These are phyloP conservation scores for Ylistrum balloti DNA, from an alignment of 1,140 invertebrate genomes.

Conservation along the genomic window DNA sequence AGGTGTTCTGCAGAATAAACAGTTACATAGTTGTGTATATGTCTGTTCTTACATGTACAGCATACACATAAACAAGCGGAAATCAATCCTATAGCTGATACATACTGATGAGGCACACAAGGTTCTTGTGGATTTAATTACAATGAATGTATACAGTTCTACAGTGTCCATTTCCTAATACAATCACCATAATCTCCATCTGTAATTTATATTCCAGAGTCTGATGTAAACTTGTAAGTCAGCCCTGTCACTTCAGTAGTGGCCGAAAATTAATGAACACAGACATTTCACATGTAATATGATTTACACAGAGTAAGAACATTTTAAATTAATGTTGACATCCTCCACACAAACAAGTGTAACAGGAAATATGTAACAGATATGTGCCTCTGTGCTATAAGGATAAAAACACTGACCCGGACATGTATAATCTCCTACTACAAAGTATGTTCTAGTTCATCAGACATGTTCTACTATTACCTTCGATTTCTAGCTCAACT, in stretches of 20 bases:
- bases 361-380: background rate
- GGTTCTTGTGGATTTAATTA: background rate
- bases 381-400: background rate
- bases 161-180: background rate
- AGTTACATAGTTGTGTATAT: no score
- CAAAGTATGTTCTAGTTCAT: background rate
- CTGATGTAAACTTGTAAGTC: background rate
- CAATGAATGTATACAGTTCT: background rate
- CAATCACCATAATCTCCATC: constrained; percentile 11
- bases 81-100: constrained; percentile 5
- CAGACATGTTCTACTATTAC: no score
- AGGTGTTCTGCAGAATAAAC: no score
- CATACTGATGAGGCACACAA: background rate
- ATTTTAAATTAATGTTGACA: background rate
- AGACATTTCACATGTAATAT: background rate
- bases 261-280: background rate
- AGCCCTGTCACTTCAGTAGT: background rate
- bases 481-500: no score
- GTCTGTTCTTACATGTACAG: no score
- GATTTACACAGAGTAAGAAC: background rate
- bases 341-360: background rate
- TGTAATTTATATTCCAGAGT: constrained; percentile 8
- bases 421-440: no score
- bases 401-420: background rate
- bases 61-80: background rate